These are phyloP conservation scores for Scolopax bukidnonensis DNA, from an alignment of 2,797 vertebrate genomes.

Conservation along the genomic window DNA sequence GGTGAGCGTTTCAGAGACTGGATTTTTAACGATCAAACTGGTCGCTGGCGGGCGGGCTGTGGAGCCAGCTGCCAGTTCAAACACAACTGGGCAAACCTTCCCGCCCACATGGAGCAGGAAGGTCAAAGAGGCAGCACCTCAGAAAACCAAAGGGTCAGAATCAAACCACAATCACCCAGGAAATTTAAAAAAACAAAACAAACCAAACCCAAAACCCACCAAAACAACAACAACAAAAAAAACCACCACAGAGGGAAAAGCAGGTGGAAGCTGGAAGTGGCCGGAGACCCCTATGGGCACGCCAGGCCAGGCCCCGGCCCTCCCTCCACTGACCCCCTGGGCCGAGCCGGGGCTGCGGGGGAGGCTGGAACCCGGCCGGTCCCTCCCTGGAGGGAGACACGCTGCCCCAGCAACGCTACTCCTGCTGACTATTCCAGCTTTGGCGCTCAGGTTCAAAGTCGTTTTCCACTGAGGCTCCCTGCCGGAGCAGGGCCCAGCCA, in stretches of 20 bases:
- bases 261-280: rapidly evolving
- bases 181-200: no score
- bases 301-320: background rate
- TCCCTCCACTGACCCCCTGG: rapidly evolving
- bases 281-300: rapidly evolving
- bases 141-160: rapidly evolving
- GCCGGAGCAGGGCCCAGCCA: background rate
- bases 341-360: rapidly evolving
- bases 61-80: no score
- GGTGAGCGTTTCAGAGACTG: rapidly evolving
- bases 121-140: background rate
- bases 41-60: rapidly evolving
- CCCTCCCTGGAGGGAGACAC: rapidly evolving
- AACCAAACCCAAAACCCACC: no score
- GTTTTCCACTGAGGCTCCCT: background rate
- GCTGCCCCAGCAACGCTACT: rapidly evolving
- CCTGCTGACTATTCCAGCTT: rapidly evolving
- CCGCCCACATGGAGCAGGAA: rapidly evolving
- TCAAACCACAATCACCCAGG: rapidly evolving
- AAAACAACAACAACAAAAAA: no score
- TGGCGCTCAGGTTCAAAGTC: rapidly evolving
- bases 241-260: rapidly evolving
- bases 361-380: rapidly evolving
- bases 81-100: background rate
- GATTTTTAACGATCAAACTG: background rate